Base-by-base conservation (phyloP, 2,888 invertebrate species). In the Drosophila hawaiiensis region DNA sequence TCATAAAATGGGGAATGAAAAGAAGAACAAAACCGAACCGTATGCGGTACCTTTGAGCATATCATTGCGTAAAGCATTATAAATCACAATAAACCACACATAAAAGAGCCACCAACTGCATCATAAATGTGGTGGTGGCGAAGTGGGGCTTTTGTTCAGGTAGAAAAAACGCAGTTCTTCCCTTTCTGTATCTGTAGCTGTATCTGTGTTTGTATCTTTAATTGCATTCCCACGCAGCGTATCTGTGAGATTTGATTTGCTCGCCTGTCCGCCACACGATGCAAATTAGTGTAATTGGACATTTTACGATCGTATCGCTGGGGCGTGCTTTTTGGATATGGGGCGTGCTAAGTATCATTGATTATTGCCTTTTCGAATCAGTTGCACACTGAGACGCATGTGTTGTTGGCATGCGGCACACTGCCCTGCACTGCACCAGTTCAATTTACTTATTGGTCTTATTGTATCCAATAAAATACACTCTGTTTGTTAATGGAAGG, bases 261-360 rank as follows among this genome's bases (percentile, higher is more conserved):
- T 55, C 49, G 55, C 50, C 25, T 47, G 25, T 9, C 47, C 39
- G 66, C 43, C 84, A 81, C 70, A 62, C 73, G 60, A 77, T 85
- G 86, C 81, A 80, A 89, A 89, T 84, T 80, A 78, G 66, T 65
- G 81, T 83, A 78, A 86, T 89, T 89, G 75, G 63, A 16, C n/a
- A 53, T 69, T 87, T 83, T 75, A 89, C 62, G 76, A 71, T 76
- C 71, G 66, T 28, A 39, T 10, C 49, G 39, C 12, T 55, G 41
- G 37, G 19, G 28, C 43, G 61, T 77, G 73, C 16, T 50, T 35
- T 33, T 33, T 29, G 47, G 35, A 5, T 25, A 58, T 60, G 53
- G 70, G 56, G 37, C 37, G 22, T 41, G 65, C 29, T 54, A 47
- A 49, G 37, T 43, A n/a, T 35, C 39, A 61, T 49, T 47, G 61